phyloP scores from a whole-genome alignment of 2,888 invertebrate genomes.

The Xanthia togata region DNA sequence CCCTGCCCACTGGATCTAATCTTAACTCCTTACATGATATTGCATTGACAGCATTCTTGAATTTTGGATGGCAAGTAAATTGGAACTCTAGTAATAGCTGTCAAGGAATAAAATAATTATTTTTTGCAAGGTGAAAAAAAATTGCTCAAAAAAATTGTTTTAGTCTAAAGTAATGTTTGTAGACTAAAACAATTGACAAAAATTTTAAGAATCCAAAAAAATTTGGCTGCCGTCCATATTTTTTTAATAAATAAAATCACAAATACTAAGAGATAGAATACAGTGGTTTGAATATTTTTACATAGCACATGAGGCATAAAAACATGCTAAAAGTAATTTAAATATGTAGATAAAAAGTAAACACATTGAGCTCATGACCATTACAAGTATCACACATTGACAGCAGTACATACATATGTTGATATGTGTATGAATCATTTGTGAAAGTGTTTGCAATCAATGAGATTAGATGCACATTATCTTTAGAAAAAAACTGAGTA shows the following conservation, averaged over 20 bases:
- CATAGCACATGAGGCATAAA: conserved; percentile 38
- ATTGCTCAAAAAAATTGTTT: conserved; percentile 1
- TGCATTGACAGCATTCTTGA: conserved; percentile 96
- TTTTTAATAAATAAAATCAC: conserved; percentile 52
- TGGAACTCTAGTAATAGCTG: conserved; percentile 97
- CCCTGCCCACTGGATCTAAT: conserved; percentile 96
- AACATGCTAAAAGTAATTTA: conserved; percentile 24
- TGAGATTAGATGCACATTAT: conserved; percentile 60
- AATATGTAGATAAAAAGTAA: conserved; percentile 34
- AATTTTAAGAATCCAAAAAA: conserved; percentile 48
- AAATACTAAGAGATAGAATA: conserved; percentile 27
- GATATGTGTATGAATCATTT: conserved; percentile 62
- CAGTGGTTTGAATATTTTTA: conserved; percentile 15
- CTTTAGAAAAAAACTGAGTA: conserved; percentile 66
- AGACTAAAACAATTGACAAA: conserved; percentile 57
- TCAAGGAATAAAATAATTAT: conserved; percentile 65
- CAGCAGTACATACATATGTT: conserved; percentile 43
- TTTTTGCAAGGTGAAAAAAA: not conserved
- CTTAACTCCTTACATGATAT: conserved; percentile 95
- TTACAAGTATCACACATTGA: conserved; percentile 39
- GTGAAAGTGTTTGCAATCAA: conserved; percentile 64
- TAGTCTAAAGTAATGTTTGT: conserved; percentile 15
- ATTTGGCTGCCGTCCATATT: conserved; percentile 59
- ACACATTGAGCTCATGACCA: conserved; percentile 37
- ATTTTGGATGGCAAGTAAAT: conserved; percentile 98